phyloP scores from a whole-genome alignment of 64 coral and sea anemone genomes.

The Montipora capricornis region DNA sequence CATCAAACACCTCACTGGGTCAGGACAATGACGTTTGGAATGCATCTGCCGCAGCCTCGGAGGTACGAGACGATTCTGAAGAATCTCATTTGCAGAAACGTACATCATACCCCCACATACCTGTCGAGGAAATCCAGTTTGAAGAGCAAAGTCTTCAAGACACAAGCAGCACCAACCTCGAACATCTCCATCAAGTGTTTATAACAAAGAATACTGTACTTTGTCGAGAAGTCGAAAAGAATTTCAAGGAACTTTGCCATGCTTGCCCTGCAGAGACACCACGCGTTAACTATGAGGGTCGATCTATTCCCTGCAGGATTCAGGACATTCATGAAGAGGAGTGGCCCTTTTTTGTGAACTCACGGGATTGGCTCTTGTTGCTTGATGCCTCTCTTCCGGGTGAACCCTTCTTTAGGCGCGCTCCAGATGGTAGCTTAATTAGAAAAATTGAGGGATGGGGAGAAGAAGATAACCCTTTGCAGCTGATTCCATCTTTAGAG shows the following conservation, averaged over 20 bases:
- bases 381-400: slow-evolving; percentile 91
- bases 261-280: slow-evolving; percentile 59
- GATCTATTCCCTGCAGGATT: slow-evolving; percentile 51
- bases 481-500: slow-evolving; percentile 57
- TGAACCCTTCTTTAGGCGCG: slow-evolving; percentile 73
- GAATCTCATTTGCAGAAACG: background rate
- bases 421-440: slow-evolving; percentile 80
- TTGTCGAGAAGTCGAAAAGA: slow-evolving; percentile 76
- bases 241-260: slow-evolving; percentile 88
- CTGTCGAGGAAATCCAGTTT: background rate
- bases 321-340: slow-evolving; percentile 70
- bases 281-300: slow-evolving; percentile 38
- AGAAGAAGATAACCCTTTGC: slow-evolving; percentile 86
- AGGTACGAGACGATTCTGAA: background rate
- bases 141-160: background rate
- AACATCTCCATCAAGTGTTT: slow-evolving; percentile 96
- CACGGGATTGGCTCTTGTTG: slow-evolving; percentile 88
- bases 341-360: slow-evolving; percentile 94
- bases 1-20: background rate
- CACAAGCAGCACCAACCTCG: background rate
- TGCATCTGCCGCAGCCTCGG: background rate
- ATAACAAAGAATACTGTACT: slow-evolving; percentile 73
- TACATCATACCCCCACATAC: background rate
- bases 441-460: slow-evolving; percentile 92
- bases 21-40: background rate